Conservation (phyloP, 2,888 invertebrate species). For the Hedychridium roseum region DNA sequence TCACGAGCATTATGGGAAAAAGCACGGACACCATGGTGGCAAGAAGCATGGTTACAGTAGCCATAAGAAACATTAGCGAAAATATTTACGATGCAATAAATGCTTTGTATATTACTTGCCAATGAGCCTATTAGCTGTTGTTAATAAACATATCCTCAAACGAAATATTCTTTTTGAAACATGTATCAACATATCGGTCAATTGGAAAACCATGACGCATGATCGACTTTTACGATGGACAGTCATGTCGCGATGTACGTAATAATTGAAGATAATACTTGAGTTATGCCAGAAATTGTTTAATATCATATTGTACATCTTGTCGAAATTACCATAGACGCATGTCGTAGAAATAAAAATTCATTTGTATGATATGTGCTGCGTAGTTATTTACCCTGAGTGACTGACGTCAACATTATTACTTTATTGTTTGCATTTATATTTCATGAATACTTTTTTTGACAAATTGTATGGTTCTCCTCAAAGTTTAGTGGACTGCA, state of each 20-base stretch:
- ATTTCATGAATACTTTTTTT: conserved; percentile 1
- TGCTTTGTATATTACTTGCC: neutral
- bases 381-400: neutral
- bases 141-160: too few relatives aligned
- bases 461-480: neutral
- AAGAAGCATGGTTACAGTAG: conserved; percentile 75
- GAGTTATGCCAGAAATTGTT: too few relatives aligned
- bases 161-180: neutral
- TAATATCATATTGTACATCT: too few relatives aligned
- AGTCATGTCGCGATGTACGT: too few relatives aligned
- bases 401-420: neutral
- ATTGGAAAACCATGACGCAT: too few relatives aligned
- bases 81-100: neutral
- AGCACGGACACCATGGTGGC: conserved; percentile 77
- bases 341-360: neutral
- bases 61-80: conserved; percentile 1
- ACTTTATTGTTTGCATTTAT: conserved; percentile 9
- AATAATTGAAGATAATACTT: too few relatives aligned
- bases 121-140: too few relatives aligned
- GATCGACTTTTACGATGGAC: too few relatives aligned
- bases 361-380: neutral
- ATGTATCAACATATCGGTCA: too few relatives aligned
- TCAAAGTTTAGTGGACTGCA: too few relatives aligned
- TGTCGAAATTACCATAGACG: too few relatives aligned
- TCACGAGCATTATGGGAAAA: conserved; percentile 80